These are phyloP conservation scores for Sinocyclocheilus grahami DNA, from an alignment of 2,113 vertebrate species.

Conservation along the genomic window DNA sequence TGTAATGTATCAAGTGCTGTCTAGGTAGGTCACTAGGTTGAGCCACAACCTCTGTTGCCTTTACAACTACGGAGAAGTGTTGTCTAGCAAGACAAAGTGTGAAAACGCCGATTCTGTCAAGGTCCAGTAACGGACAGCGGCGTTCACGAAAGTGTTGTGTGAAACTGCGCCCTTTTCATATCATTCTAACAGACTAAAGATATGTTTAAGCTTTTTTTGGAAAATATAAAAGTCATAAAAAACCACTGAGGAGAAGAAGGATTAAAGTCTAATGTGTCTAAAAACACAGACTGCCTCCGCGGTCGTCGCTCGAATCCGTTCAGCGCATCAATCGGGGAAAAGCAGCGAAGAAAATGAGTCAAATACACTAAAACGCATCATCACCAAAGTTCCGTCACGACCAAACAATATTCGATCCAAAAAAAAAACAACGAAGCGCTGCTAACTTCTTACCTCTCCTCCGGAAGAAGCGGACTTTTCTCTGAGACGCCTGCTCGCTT, in stretches of 20 bases:
- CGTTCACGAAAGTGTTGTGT: not conserved
- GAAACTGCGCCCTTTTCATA: not conserved
- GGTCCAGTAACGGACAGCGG: constrained; percentile 24
- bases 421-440: not conserved
- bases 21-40: not conserved
- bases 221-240: not conserved
- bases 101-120: not conserved
- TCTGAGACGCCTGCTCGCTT: constrained; percentile 4
- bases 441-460: constrained; percentile 37
- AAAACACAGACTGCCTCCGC: not conserved
- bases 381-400: not conserved
- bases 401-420: not conserved
- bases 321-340: not conserved
- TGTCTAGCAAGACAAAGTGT: not conserved
- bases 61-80: not conserved
- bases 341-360: not conserved
- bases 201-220: not conserved
- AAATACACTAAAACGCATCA: not conserved
- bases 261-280: not conserved
- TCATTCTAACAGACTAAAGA: not conserved
- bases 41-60: not conserved
- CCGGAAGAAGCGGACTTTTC: not conserved
- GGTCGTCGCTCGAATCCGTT: constrained; percentile 6
- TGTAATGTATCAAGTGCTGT: not conserved
- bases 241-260: no score